A percentile compares a stretch with the other conserved stretches of the same genome.
These are phyloP conservation scores for Drosophila malerkotliana DNA, from an alignment of 1,140 invertebrate genomes.

Conservation along the genomic window DNA sequence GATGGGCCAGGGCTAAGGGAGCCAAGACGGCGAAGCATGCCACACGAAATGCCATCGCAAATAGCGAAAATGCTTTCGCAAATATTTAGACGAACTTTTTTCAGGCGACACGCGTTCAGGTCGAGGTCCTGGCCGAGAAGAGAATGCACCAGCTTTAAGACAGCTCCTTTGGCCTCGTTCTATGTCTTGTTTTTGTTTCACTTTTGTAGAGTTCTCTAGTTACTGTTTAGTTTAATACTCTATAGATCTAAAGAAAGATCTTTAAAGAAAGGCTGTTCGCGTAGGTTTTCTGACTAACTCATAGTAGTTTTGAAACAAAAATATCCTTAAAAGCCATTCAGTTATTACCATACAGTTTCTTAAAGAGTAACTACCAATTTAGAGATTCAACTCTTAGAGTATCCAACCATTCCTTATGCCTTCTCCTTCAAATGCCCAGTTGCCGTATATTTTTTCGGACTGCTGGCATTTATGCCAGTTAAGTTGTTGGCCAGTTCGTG, in stretches of 20 bases:
- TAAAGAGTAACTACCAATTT: too few species aligned
- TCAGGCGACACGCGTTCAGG: slow-evolving; percentile 62
- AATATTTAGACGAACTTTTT: slow-evolving; percentile 76
- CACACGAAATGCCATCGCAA: slow-evolving; percentile 74
- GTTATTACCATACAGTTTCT: too few species aligned
- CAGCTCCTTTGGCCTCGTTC: slow-evolving; percentile 23
- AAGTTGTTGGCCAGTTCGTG: slow-evolving; percentile 71
- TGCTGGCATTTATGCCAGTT: slow-evolving; percentile 56
- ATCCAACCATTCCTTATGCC: neutral
- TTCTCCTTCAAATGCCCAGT: slow-evolving; percentile 1
- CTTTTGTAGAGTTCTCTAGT: slow-evolving; percentile 10
- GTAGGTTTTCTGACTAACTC: too few species aligned
- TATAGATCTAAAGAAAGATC: neutral
- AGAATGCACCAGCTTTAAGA: slow-evolving; percentile 55
- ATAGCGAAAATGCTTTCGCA: slow-evolving; percentile 76
- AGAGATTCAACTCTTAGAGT: neutral
- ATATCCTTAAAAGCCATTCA: too few species aligned
- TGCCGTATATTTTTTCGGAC: slow-evolving; percentile 11
- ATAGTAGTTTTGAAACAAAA: too few species aligned
- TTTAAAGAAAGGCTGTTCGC: too few species aligned
- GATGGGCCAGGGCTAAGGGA: neutral
- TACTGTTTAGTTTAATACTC: slow-evolving; percentile 24
- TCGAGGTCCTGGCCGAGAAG: slow-evolving; percentile 31
- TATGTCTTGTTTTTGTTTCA: slow-evolving; percentile 10
- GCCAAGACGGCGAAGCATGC: slow-evolving; percentile 38